Base-by-base conservation (phyloP, 1,140 invertebrate genomes). In the Solenopsis fugax region DNA sequence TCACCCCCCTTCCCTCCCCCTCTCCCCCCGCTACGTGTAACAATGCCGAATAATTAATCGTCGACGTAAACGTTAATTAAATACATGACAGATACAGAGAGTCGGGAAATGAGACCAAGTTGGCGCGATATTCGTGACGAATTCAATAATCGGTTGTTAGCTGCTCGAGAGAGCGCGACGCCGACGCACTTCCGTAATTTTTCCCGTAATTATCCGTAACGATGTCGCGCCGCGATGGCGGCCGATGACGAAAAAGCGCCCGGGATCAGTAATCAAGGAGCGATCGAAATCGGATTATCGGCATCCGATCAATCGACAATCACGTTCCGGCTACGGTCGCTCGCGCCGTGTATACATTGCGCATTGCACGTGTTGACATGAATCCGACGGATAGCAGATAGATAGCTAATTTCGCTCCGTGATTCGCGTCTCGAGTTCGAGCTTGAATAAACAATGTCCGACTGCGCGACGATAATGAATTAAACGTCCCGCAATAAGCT, bases 231-330 rank as follows among this genome's bases (percentile, higher is more conserved):
- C n/a, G 54, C 41, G 21, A n/a, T 9, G n/a, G n/a, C 29, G 50
- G 21, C 21, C 16, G 41, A 48, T 41, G 41, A 41, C 41, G 77
- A 81, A 69, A 80, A 80, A 69, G 62, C 13, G 16, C 41, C 48
- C 2, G 48, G 12, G 37, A 21, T 4, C 34, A 54, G 41, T 73
- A 60, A 84, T 84, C 80, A 75, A 54, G 41, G 52, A 75, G n/a
- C 54, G 69, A 75, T 84, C 69, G 80, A 84, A 84, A 84, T 73
- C 69, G 54, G 80, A 84, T 84, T 84, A 84, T 84, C 80, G 80
- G 80, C 52, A 73, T 60, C 54, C 54, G 80, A 75, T 84, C 80
- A 84, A 84, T 84, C 80, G 80, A 84, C 80, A 84, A 84, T 84
- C 80, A 84, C 69, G 69, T 62, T 7, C 13, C 56, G 54, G 2